Conservation (phyloP, 64 coral and sea anemone genomes). For the Dendronephthya gigantea region DNA sequence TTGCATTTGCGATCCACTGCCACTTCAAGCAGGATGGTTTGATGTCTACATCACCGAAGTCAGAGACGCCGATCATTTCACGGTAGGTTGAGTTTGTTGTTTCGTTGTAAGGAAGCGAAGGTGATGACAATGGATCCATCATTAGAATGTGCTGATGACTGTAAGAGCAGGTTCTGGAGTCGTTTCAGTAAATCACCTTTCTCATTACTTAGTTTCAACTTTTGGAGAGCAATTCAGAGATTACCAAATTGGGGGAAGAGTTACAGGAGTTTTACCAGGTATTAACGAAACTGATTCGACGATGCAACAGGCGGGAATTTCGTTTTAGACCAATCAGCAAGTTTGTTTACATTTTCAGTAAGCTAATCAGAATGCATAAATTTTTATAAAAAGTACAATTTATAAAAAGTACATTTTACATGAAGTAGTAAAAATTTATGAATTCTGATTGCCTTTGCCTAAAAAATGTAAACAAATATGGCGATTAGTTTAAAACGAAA, state of each 20-base stretch:
- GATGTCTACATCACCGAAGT: neutral
- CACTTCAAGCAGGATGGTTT: neutral
- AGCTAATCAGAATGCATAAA: too few relatives aligned
- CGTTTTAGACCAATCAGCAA: too few relatives aligned
- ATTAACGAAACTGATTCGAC: too few relatives aligned
- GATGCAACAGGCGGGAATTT: too few relatives aligned
- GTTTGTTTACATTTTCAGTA: too few relatives aligned
- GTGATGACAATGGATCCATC: neutral
- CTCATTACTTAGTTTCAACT: neutral
- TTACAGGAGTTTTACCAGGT: neutral
- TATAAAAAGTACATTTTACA: too few relatives aligned
- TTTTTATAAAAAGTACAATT: too few relatives aligned
- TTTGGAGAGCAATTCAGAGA: neutral
- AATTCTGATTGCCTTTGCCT: too few relatives aligned
- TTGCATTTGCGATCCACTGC: neutral
- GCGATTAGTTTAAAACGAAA: too few relatives aligned
- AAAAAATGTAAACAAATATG: too few relatives aligned
- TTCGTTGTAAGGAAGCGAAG: neutral
- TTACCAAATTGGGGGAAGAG: neutral
- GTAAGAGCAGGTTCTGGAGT: neutral
- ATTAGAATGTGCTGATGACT: neutral
- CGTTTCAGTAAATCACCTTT: too few relatives aligned
- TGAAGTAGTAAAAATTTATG: too few relatives aligned
- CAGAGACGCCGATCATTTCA: neutral
- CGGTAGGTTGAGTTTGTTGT: neutral